Base-by-base conservation (phyloP, 2,888 invertebrate species). In the Colletes collaris region DNA sequence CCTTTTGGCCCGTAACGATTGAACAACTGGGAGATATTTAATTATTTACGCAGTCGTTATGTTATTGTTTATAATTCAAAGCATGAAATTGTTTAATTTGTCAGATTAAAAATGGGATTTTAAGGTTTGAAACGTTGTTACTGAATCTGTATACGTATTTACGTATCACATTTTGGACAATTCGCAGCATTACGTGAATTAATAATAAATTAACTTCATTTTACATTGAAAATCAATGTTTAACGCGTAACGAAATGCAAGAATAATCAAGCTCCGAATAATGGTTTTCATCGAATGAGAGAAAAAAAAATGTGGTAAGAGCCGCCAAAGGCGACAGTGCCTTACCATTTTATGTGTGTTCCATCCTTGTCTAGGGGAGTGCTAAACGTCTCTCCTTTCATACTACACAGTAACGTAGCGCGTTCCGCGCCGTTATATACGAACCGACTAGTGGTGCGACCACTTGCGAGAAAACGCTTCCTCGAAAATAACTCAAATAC, bases 381-480 rank as follows among this genome's bases (percentile, higher is more conserved):
- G 97, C 97, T 97, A 97, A 97, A 96, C 96, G 94, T 96, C 98
- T 98, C 98, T 98, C 98, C 98, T 98, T 98, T 97, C 96, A 97
- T 97, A 97, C 97, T 96, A 98, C 98, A 98, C 98, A 78, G 13
- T 0, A 0, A 0, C 0, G 0, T 0, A 0, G 0, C n/a, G 5
- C n/a, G 0, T 8, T 10, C 27, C 0, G 3, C 11, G 5, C 5
- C 44, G 74, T 92, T 93, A 93, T 93, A 93, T 92, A 93, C 13
- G 2, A 81, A 87, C 13, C 27, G 37, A 8, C 3, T 0, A 0
- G 0, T 0, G 4, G 0, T 40, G 3, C 67, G 11, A 77, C 69
- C 80, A 71, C 89, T 89, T 86, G 87, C 85, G 93, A 89, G 92
- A 92, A 88, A 87, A 53, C 2, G 35, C 0, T 64, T 71, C 76